Evolutionary conservation across 1,140 invertebrate genomes (phyloP), one percentile per base, ranked within the genome.

Genomic region (Lucilia sericata): DNA sequence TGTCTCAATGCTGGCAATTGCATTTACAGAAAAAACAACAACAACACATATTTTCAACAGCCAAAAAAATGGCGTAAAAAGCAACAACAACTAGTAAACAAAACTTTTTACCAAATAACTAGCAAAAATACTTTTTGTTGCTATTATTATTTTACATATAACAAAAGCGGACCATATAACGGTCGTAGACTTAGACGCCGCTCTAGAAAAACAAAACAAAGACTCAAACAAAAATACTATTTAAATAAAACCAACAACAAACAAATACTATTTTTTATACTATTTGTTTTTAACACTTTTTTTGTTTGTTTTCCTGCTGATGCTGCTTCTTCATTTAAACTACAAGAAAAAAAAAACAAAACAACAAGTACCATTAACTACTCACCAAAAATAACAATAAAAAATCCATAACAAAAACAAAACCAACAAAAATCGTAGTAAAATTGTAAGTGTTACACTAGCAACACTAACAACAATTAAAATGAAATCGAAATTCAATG

Each of bases 151-250:
- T 42, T 42, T 42, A 76, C 30, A 76, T n/a, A 76, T 34, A 36
- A 36, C 74, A 21, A 74, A 74, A 21, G 70, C 70, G 19, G 70
- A 8, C n/a, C 76, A 51, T 25, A 80, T 80, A 80, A 80, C 76
- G 42, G 76, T 80, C 21, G 76, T 51, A 80, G 76, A 49, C 42
- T 80, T 80, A 80, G 76, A 80, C 76, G 76, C 76, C 76, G 76
- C 76, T 80, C 42, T 80, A 80, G 42, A 80, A 80, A 80, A 42
- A 2, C 42, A 75, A 21, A 80, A 80, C 76, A 80, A 80, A 51
- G 42, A 49, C 8, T 42, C 76, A 80, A 80, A 51, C 34, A 78
- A 78, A 34, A 5, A 30, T 30, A 78, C 17, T 49, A 80, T 80
- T 80, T 80, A 80, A 51, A 80, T 49, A 80, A 8, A 51, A 78